Base-by-base conservation (phyloP, 2,888 invertebrate genomes). In the Pardosa pseudoannulata region DNA sequence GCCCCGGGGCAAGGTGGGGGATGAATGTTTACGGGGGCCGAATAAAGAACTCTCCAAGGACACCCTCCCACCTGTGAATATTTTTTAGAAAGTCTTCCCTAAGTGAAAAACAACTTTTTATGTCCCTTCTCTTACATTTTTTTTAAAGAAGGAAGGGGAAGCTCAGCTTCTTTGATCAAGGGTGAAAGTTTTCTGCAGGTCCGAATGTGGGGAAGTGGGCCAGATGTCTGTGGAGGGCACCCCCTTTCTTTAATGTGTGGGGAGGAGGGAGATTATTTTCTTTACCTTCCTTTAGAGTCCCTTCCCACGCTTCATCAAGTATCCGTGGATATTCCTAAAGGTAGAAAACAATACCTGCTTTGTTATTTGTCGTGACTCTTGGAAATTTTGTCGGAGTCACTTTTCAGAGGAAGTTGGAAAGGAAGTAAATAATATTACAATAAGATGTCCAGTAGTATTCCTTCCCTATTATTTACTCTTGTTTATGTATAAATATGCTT, bases 221-320 rank as follows among this genome's bases (percentile, higher is more conserved):
- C 83, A 85, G 78, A 85, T 85, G 83, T 85, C 56, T 19, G 23
- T 23, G 23, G 56, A 56, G 23, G 56, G 1, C 23, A 5, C 23
- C 23, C 23, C 56, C 56, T 56, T n/a, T 46, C 46, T 7, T 16
- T 46, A 46, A 16, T 46, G 46, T 36, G 5, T n/a, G n/a, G n/a
- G n/a, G 36, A 36, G 46, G 16, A 2, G 46, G 9, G 46, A n/a
- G 46, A 46, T 46, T 46, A 36, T 46, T 16, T 16, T 46, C 46
- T 46, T 46, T 46, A 2, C 67, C 67, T 73, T 67, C 67, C 74
- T 74, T 68, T 39, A 36, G 41, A 64, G 2, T 31, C 23, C n/a
- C 83, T 85, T 85, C 78, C 78, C 83, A 85, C 83, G 83, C 78
- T 72, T 64, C 65, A 65, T 16, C 76, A 67, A 67, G 64, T 71